Percentiles rank a stretch among this genome's conserved stretches.
Conservation (phyloP, 2,113 vertebrate species). For the Montifringilla adamsi region DNA sequence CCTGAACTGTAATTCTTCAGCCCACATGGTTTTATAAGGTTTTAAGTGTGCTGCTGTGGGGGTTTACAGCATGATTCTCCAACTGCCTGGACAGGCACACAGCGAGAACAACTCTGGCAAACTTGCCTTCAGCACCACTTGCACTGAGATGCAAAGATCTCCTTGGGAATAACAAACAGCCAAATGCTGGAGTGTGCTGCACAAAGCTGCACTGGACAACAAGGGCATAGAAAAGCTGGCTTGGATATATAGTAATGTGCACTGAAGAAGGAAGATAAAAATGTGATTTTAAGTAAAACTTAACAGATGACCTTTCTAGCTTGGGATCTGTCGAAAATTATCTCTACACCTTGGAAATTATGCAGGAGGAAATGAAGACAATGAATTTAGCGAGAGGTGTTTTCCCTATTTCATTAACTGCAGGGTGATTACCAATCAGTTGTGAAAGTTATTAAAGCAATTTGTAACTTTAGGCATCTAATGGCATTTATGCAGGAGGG, state of each 20-base stretch:
- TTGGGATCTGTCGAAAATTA: neutral
- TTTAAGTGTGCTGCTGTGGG: neutral
- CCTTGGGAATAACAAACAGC: neutral
- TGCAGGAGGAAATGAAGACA: slow-evolving; percentile 14
- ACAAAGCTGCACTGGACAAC: neutral
- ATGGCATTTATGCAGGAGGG: neutral
- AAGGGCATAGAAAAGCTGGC: neutral
- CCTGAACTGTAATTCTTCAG: neutral
- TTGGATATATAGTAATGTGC: neutral
- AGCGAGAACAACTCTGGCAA: neutral
- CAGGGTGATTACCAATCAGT: slow-evolving; percentile 13
- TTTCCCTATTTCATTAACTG: slow-evolving; percentile 28
- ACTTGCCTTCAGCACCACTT: neutral
- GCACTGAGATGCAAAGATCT: neutral
- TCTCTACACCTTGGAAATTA: neutral
- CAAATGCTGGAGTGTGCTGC: neutral
- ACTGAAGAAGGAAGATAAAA: neutral
- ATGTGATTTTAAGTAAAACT: neutral
- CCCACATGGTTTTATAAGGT: neutral
- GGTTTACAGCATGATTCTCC: neutral
- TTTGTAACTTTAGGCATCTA: slow-evolving; percentile 29
- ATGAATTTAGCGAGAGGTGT: neutral
- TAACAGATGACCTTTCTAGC: neutral
- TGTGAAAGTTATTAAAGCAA: slow-evolving; percentile 50
- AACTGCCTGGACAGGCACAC: neutral